phyloP scores from a whole-genome alignment of 2,797 vertebrate species.

The Eulemur coronatus region DNA sequence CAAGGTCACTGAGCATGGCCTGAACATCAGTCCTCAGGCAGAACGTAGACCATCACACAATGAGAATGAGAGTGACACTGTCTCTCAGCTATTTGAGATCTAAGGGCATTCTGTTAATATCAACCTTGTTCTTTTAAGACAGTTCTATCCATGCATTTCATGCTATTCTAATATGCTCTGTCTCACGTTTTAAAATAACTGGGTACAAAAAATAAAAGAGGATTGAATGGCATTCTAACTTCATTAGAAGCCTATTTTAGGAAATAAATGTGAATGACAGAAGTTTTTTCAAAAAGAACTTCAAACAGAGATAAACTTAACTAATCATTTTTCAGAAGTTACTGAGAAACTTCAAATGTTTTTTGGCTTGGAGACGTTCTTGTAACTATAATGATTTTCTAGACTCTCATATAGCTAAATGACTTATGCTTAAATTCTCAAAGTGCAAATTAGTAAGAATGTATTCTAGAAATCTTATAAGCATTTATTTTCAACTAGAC shows the following conservation, averaged over 20 bases:
- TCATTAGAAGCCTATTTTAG: background rate
- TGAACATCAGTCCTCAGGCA: background rate
- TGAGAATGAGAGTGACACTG: background rate
- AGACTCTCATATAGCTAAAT: background rate
- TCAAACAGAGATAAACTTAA: background rate
- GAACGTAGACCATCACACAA: background rate
- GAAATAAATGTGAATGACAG: background rate
- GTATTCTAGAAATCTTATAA: background rate
- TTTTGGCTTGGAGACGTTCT: background rate
- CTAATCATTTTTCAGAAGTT: background rate
- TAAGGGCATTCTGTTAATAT: background rate
- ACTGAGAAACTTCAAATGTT: constrained; percentile 16
- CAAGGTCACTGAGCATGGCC: background rate
- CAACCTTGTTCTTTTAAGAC: background rate
- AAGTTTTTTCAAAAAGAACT: constrained; percentile 30
- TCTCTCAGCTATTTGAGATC: background rate
- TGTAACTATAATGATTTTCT: background rate
- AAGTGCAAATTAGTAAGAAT: background rate
- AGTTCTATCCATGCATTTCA: background rate
- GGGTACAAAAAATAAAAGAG: background rate
- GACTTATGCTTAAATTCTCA: constrained; percentile 1
- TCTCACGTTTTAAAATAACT: constrained; percentile 9
- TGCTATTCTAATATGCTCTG: background rate
- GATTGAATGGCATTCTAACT: background rate
- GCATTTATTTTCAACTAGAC: constrained; percentile 21